phyloP scores from a whole-genome alignment of 2,888 invertebrate species.

The Dugesia japonica region DNA sequence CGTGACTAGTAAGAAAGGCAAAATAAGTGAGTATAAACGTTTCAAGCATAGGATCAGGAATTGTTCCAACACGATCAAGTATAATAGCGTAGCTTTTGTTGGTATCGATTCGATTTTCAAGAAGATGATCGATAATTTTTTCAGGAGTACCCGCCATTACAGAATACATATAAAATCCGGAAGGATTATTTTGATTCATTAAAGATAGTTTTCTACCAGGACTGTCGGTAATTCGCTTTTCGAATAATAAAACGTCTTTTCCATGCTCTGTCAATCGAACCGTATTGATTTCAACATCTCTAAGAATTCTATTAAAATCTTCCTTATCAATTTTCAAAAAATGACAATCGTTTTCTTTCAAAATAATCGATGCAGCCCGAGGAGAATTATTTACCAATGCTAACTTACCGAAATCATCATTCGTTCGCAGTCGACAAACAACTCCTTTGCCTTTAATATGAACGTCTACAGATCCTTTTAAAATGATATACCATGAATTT shows the following conservation, averaged over 20 bases:
- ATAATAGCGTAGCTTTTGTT: constrained; percentile 46
- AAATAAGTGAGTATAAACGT: constrained; percentile 68
- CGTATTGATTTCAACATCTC: constrained; percentile 71
- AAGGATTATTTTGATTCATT: constrained; percentile 7
- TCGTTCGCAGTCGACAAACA: constrained; percentile 64
- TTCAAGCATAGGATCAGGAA: constrained; percentile 60
- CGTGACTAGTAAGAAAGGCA: constrained; percentile 63
- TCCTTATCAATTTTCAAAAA: constrained; percentile 68
- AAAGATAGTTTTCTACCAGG: constrained; percentile 3
- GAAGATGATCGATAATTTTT: constrained; percentile 68
- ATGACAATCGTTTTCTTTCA: constrained; percentile 66
- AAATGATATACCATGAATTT: constrained; percentile 67
- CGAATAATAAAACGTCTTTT: constrained; percentile 64
- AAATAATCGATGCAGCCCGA: constrained; percentile 65
- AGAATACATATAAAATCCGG: constrained; percentile 53
- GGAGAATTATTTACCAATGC: constrained; percentile 70
- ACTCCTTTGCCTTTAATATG: constrained; percentile 68
- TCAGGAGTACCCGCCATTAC: constrained; percentile 71
- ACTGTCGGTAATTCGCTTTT: constrained; percentile 51
- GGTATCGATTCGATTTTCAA: constrained; percentile 62
- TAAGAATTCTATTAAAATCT: constrained; percentile 62
- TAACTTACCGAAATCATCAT: constrained; percentile 71
- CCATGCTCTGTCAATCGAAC: constrained; percentile 67
- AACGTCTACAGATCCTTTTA: constrained; percentile 67
- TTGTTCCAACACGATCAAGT: constrained; percentile 1